phyloP scores from a whole-genome alignment of 2,888 invertebrate genomes.

The Caenorhabditis doughertyi region DNA sequence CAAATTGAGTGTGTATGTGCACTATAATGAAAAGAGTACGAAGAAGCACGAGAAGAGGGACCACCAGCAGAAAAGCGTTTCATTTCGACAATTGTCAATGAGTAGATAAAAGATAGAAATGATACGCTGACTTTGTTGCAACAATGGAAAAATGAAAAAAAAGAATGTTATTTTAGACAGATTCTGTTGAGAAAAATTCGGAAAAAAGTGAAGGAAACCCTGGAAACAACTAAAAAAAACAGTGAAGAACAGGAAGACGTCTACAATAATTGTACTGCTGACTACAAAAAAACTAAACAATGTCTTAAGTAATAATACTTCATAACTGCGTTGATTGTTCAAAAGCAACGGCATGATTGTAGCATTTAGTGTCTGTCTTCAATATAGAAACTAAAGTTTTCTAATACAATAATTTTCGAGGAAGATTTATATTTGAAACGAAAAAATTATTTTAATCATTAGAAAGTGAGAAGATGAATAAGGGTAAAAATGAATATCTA shows the following conservation, averaged over 20 bases:
- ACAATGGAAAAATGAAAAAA: background rate
- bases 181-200: background rate
- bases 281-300: too few species aligned
- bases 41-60: slow-evolving; percentile 16
- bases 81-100: slow-evolving; percentile 40
- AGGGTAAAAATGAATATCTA: slow-evolving; percentile 16
- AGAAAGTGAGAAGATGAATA: background rate
- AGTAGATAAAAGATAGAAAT: slow-evolving; percentile 20
- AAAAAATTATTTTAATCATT: too few species aligned
- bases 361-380: too few species aligned
- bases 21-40: slow-evolving; percentile 36
- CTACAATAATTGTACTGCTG: too few species aligned
- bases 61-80: slow-evolving; percentile 13
- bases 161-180: slow-evolving; percentile 7
- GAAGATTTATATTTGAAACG: too few species aligned
- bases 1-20: slow-evolving; percentile 27
- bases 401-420: too few species aligned
- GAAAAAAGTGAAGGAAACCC: background rate
- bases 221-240: background rate
- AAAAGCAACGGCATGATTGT: too few species aligned
- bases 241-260: too few species aligned
- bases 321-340: too few species aligned
- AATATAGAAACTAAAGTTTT: too few species aligned
- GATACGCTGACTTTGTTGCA: slow-evolving; percentile 12
- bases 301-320: too few species aligned